A percentile compares a stretch with the other conserved stretches of the same genome.
phyloP scores from a whole-genome alignment of 2,888 invertebrate species.

The Iphiclides podalirius region DNA sequence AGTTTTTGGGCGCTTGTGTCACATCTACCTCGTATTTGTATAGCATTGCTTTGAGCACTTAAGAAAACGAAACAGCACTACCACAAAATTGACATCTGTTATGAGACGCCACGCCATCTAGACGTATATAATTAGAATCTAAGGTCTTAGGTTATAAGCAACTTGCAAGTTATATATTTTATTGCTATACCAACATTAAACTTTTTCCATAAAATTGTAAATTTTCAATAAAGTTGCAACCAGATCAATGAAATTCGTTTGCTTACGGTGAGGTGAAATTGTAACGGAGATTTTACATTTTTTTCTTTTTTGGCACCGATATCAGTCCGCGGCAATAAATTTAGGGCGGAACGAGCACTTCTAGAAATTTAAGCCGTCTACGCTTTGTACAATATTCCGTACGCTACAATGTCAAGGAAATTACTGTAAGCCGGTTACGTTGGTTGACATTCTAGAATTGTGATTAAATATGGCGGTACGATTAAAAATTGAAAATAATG shows the following conservation, averaged over 20 bases:
- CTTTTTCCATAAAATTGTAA: background rate
- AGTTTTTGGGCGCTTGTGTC: too few relatives aligned
- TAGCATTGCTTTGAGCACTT: too few relatives aligned
- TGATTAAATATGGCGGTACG: background rate
- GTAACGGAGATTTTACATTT: conserved; percentile 1
- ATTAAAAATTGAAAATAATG: too few relatives aligned
- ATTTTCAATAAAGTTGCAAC: background rate
- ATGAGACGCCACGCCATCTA: too few relatives aligned
- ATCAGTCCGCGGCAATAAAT: conserved; percentile 20
- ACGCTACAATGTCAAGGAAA: conserved; percentile 13
- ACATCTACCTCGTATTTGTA: too few relatives aligned
- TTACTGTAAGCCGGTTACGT: conserved; percentile 8
- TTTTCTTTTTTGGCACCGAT: conserved; percentile 22
- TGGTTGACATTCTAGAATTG: background rate
- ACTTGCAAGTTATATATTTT: too few relatives aligned
- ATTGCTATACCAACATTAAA: too few relatives aligned
- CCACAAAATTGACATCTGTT: too few relatives aligned
- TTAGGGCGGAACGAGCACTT: conserved; percentile 18
- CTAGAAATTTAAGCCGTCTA: conserved; percentile 20
- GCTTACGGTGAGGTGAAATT: conserved; percentile 7
- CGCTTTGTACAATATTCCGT: conserved; percentile 19
- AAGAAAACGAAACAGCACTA: too few relatives aligned
- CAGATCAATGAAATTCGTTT: background rate
- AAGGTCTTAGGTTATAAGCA: too few relatives aligned
- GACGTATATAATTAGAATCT: too few relatives aligned